Evolutionary conservation across 2,113 vertebrate species (phyloP), one percentile per base, ranked within the genome.

Genomic region (Aspiorhynchus laticeps): DNA sequence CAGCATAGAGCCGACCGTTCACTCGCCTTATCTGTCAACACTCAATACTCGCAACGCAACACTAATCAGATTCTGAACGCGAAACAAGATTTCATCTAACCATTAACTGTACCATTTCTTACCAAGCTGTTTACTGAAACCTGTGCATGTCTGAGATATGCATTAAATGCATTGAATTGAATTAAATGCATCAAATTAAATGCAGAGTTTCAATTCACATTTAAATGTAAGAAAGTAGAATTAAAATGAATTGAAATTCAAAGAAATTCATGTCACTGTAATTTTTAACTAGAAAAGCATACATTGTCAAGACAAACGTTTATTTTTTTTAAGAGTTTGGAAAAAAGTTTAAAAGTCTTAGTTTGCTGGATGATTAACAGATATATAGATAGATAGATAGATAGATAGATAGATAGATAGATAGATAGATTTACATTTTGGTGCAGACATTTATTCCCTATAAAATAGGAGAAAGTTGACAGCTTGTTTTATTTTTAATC

Each of bases 1-100:
- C 63, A 69, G 26, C 61, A 77, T 83, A 85, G 83, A 77, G 83
- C 51, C 53, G 82, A 59, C 67, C 69, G 67, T 65, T 56, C 24
- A 80, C 43, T 53, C 75, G 28, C 28, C 48, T 87, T 80, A 80
- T 79, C 76, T 56, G 46, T 78, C 17, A 51, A 77, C 61, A 6
- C 26, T 65, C 51, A 63, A 41, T 76, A 28, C 14, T 76, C 43
- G 7, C 46, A 28, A 63, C 19, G 1, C 77, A 59, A 80, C 77
- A 36, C 6, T 43, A 1, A 41, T 14, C 11, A 28, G 33, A 80
- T 15, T 38, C 53, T 63, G 12, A 12, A 48, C n/a, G 46, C 12
- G 48, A 53, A 61, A 63, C 14, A n/a, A 28, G 24, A 38, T 26
- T 80, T 36, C 6, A 80, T 63, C 7, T 43, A 24, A 65, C 8